Percentiles rank a stretch among this genome's conserved stretches.
Evolutionary conservation across 2,113 vertebrate species (phyloP).

Genomic region (Sinosuthora webbiana): DNA sequence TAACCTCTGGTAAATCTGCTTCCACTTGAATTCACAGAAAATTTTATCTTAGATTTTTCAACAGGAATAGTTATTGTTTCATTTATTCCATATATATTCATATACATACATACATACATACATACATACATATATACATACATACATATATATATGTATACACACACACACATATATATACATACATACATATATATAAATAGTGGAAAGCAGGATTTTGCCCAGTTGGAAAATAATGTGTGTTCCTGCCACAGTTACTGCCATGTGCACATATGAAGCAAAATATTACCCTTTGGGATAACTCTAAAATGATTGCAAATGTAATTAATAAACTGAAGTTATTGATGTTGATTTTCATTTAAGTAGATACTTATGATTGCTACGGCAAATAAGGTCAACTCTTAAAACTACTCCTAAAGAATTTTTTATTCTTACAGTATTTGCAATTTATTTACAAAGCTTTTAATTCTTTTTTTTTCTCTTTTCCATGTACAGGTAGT

Average conservation of each 20-base stretch:
- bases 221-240: rapidly evolving
- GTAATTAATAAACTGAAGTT: neutral
- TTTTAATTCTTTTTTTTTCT: neutral
- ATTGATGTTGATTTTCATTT: neutral
- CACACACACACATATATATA: too few species aligned
- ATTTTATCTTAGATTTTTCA: neutral
- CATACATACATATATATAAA: neutral
- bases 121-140: too few species aligned
- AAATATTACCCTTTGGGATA: neutral
- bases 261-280: neutral
- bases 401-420: neutral
- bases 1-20: neutral
- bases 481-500: slow-evolving; percentile 71
- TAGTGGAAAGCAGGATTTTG: neutral
- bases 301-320: neutral
- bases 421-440: neutral
- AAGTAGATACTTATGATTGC: neutral
- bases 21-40: neutral
- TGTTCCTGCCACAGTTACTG: neutral
- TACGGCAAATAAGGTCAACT: neutral
- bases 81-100: neutral
- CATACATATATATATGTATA: neutral
- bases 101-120: neutral
- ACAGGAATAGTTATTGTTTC: neutral
- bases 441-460: slow-evolving; percentile 22